phyloP scores from a whole-genome alignment of 2,113 vertebrate species.

The Poicephalus meyeri region DNA sequence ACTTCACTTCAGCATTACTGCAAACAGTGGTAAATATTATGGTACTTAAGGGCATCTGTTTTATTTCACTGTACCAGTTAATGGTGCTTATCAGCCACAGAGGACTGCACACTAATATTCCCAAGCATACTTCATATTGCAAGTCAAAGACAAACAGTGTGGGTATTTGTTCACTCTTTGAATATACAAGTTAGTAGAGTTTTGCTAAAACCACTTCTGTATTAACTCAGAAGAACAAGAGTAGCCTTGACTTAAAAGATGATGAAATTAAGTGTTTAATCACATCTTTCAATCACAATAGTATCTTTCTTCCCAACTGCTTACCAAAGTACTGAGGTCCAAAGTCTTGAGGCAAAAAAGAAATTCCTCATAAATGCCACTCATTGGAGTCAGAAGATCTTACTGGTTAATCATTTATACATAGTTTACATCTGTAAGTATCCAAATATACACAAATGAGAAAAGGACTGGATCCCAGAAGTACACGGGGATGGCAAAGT shows the following conservation, averaged over 20 bases:
- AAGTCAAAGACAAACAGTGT: not conserved
- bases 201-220: not conserved
- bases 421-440: not conserved
- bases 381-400: not conserved
- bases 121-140: not conserved
- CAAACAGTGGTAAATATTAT: constrained; percentile 20
- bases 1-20: not conserved
- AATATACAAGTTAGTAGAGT: not conserved
- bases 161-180: not conserved
- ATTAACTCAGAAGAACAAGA: not conserved
- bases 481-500: not conserved
- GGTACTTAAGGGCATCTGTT: constrained; percentile 6
- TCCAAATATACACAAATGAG: not conserved
- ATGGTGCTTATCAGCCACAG: constrained; percentile 12
- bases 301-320: not conserved
- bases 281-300: not conserved
- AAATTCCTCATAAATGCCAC: not conserved
- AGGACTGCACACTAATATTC: not conserved
- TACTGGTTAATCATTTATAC: not conserved
- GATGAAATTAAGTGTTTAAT: not conserved
- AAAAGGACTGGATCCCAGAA: not conserved
- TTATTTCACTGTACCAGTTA: constrained; percentile 41
- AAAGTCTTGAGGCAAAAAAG: not conserved
- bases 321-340: not conserved
- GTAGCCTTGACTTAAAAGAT: not conserved